A percentile compares a stretch with the other conserved stretches of the same genome.
Evolutionary conservation across 2,113 vertebrate species (phyloP).

Genomic region (Aythya baeri): DNA sequence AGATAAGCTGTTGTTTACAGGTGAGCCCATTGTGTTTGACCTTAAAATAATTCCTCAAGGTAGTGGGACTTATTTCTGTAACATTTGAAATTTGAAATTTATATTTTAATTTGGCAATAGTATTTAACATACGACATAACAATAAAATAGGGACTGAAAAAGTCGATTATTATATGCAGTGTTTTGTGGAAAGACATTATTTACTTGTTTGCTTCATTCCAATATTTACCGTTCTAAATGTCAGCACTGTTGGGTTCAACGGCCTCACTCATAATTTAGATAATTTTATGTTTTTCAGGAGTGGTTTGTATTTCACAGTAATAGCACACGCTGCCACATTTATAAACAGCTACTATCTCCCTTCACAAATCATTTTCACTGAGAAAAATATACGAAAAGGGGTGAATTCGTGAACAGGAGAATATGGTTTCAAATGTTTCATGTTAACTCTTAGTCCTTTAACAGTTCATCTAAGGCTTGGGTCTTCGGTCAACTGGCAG

Average conservation of each 20-base stretch:
- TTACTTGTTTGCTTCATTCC: neutral
- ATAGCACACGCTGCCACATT: neutral
- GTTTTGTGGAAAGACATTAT: neutral
- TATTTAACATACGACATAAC: neutral
- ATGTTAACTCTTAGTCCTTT: neutral
- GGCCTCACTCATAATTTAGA: neutral
- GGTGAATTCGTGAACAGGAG: neutral
- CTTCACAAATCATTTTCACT: neutral
- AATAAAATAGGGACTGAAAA: neutral
- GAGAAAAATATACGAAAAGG: neutral
- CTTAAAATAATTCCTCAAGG: neutral
- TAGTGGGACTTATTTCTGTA: neutral
- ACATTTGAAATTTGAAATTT: neutral
- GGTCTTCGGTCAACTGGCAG: neutral
- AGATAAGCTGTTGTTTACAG: neutral
- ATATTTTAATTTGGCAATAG: neutral
- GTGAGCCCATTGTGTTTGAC: neutral
- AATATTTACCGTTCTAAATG: constrained; percentile 1
- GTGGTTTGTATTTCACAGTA: neutral
- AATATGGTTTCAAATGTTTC: neutral
- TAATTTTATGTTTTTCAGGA: neutral
- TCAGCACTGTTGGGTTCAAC: neutral
- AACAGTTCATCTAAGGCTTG: neutral
- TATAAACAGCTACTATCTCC: neutral
- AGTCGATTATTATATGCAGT: neutral